These are phyloP conservation scores for Exocentrus adspersus DNA, from an alignment of 2,888 invertebrate species.

Conservation along the genomic window DNA sequence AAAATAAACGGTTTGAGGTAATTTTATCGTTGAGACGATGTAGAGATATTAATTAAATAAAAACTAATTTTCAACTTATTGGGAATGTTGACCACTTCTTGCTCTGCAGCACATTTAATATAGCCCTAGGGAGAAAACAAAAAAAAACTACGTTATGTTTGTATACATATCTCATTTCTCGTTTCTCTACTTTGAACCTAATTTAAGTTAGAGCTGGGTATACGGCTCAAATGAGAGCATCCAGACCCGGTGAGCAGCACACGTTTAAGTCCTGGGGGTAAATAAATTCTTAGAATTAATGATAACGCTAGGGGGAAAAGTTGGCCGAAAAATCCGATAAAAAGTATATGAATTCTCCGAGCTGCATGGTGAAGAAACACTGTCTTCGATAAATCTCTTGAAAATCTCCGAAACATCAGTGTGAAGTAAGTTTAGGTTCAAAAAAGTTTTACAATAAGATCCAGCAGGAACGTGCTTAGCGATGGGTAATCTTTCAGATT, in stretches of 20 bases:
- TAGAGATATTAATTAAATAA: no score
- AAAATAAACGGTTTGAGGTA: no score
- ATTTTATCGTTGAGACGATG: no score
- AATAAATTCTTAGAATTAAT: constrained; percentile 24
- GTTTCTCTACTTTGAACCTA: background rate
- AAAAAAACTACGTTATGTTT: no score
- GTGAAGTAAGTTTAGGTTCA: constrained; percentile 26
- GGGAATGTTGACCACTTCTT: no score
- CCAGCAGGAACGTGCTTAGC: constrained; percentile 31
- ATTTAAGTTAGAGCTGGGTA: constrained; percentile 6
- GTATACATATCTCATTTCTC: no score
- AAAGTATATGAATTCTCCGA: constrained; percentile 24
- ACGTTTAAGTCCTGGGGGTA: constrained; percentile 13
- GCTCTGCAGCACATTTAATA: no score
- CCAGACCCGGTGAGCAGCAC: background rate
- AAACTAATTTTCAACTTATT: no score
- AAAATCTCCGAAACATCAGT: constrained; percentile 30
- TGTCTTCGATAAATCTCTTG: constrained; percentile 27
- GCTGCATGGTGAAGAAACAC: constrained; percentile 19
- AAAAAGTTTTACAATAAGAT: constrained; percentile 34
- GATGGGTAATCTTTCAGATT: constrained; percentile 32
- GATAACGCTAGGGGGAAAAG: constrained; percentile 17
- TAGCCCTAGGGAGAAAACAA: no score
- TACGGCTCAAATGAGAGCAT: background rate
- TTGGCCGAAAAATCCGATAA: constrained; percentile 21